phyloP scores from a whole-genome alignment of 2,113 vertebrate genomes.

The Triplophysa dalaica region DNA sequence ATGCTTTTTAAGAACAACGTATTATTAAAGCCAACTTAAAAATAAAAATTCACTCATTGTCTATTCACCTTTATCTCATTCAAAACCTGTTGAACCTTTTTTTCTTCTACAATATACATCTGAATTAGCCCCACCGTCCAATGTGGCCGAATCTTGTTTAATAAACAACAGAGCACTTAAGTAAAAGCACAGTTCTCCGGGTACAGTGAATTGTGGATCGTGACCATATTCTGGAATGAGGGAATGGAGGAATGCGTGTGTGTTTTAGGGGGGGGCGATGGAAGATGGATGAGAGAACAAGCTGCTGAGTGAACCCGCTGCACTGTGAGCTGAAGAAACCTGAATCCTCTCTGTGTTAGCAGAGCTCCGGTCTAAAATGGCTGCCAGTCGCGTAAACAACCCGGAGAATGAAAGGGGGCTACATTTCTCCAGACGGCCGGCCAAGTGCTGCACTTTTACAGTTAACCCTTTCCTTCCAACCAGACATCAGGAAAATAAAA shows the following conservation, averaged over 20 bases:
- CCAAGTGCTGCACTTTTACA: constrained; percentile 49
- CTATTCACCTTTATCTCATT: no score
- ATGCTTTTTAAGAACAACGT: no score
- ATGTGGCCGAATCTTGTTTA: background rate
- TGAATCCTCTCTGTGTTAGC: constrained; percentile 55
- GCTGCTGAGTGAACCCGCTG: constrained; percentile 57
- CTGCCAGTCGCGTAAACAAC: constrained; percentile 67
- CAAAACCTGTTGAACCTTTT: no score
- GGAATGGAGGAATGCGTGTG: constrained; percentile 3
- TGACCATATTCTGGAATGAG: constrained; percentile 42
- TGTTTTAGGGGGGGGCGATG: constrained; percentile 4
- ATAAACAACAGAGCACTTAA: constrained; percentile 40
- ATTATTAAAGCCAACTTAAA: no score
- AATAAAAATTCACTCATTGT: no score
- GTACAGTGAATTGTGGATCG: constrained; percentile 35
- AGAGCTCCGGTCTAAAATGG: constrained; percentile 63
- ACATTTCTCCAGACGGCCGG: constrained; percentile 58
- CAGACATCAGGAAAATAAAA: background rate
- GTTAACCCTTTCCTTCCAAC: constrained; percentile 52
- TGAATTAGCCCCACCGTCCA: constrained; percentile 1
- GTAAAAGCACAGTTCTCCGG: constrained; percentile 12
- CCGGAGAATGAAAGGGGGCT: constrained; percentile 57
- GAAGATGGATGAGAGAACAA: constrained; percentile 53
- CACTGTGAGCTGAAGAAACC: constrained; percentile 56
- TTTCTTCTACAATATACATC: no score